phyloP scores from a whole-genome alignment of 2,113 vertebrate species.

The Podiceps cristatus region DNA sequence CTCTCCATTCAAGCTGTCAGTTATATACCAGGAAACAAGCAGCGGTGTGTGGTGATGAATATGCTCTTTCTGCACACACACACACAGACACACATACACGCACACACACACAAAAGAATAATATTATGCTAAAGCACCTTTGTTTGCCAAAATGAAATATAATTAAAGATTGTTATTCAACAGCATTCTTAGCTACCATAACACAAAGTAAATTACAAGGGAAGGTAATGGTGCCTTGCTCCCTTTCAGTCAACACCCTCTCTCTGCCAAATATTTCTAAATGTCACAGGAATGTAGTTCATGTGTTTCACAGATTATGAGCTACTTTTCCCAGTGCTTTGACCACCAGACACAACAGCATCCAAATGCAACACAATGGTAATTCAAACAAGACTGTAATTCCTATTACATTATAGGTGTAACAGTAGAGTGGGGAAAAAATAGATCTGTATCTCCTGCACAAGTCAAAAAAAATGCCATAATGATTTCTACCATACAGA shows the following conservation, averaged over 20 bases:
- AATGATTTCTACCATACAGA: not conserved
- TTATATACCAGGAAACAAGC: not conserved
- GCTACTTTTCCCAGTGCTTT: conserved; percentile 63
- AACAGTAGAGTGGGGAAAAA: not conserved
- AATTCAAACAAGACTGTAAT: conserved; percentile 31
- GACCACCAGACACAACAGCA: conserved; percentile 42
- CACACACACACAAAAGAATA: not conserved
- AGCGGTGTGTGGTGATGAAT: not conserved
- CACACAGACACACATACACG: too few relatives aligned
- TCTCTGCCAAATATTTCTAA: conserved; percentile 68
- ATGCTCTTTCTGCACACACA: not conserved
- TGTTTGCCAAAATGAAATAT: not conserved
- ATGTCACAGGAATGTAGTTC: conserved; percentile 65
- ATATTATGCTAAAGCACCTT: not conserved
- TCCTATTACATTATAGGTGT: not conserved
- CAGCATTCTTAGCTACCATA: not conserved
- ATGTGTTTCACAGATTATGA: conserved; percentile 68
- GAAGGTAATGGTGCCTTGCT: conserved; percentile 49
- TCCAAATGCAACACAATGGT: conserved; percentile 29
- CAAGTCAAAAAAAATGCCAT: not conserved
- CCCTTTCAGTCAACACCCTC: conserved; percentile 55
- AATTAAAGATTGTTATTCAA: not conserved
- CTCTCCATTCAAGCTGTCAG: not conserved
- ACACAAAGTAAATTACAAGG: conserved; percentile 4
- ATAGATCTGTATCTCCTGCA: not conserved